Conservation (phyloP, 2,888 invertebrate species). For the Erannis defoliaria region DNA sequence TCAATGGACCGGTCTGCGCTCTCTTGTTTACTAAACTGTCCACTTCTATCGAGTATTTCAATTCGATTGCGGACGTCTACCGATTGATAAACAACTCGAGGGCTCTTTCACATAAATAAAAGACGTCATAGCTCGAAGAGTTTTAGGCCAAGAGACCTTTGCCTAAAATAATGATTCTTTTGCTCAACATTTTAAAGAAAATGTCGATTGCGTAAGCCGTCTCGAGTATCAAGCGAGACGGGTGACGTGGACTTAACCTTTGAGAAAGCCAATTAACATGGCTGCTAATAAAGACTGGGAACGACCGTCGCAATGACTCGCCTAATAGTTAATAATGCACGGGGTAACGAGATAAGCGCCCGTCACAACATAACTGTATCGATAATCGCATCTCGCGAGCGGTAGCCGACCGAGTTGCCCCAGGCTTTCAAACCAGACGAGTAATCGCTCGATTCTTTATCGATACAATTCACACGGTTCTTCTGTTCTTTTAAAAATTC, state of each 20-base stretch:
- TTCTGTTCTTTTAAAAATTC: constrained; percentile 55
- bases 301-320: constrained; percentile 61
- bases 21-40: constrained; percentile 85
- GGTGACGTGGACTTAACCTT: constrained; percentile 61
- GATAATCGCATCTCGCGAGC: constrained; percentile 76
- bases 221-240: constrained; percentile 53
- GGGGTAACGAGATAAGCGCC: constrained; percentile 71
- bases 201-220: constrained; percentile 59
- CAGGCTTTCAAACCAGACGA: constrained; percentile 59
- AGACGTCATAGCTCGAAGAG: constrained; percentile 20
- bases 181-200: not conserved
- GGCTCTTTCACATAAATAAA: constrained; percentile 54
- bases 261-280: constrained; percentile 70
- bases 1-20: constrained; percentile 77
- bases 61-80: constrained; percentile 62
- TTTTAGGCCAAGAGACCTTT: not conserved
- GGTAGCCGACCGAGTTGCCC: constrained; percentile 67
- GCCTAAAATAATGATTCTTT: not conserved
- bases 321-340: constrained; percentile 64
- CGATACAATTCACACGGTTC: constrained; percentile 76
- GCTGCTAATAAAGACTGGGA: constrained; percentile 61
- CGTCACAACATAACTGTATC: constrained; percentile 81
- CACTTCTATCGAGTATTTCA: constrained; percentile 76
- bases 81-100: constrained; percentile 71
- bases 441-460: constrained; percentile 75